Evolutionary conservation across 2,113 vertebrate species (phyloP).

Genomic region (Hemiprocne comata): DNA sequence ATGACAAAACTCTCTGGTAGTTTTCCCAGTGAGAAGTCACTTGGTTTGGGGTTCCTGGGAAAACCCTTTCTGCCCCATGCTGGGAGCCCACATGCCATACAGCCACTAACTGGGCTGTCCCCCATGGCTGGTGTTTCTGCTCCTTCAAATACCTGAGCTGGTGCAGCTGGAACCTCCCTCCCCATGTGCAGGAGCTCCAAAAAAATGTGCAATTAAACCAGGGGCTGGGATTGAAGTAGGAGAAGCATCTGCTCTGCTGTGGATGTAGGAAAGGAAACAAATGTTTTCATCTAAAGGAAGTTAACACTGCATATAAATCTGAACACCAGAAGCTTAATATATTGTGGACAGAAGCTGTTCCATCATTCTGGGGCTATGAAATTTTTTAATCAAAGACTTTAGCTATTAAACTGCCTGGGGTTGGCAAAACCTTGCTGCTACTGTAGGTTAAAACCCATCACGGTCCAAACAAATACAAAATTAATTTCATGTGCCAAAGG

Average conservation of each 20-base stretch:
- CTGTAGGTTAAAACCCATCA: conserved; percentile 42
- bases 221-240: background rate
- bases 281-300: conserved; percentile 41
- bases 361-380: conserved; percentile 67
- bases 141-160: background rate
- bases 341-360: conserved; percentile 9
- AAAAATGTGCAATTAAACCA: background rate
- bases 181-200: background rate
- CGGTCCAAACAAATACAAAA: conserved; percentile 38
- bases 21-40: background rate
- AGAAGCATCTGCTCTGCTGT: background rate
- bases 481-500: conserved; percentile 39
- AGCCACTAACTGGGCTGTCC: background rate
- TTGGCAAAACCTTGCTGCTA: conserved; percentile 64
- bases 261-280: conserved; percentile 21
- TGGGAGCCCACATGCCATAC: fast-evolving
- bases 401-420: conserved; percentile 68
- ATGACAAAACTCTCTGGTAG: fast-evolving
- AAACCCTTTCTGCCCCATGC: background rate
- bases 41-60: background rate
- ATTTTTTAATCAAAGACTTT: conserved; percentile 78
- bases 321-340: conserved; percentile 23
- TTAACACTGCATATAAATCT: background rate
- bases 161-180: background rate
- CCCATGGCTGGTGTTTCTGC: background rate